Evolutionary conservation across 2,797 vertebrate species (phyloP).

Genomic region (Pseudomugil gertrudae): DNA sequence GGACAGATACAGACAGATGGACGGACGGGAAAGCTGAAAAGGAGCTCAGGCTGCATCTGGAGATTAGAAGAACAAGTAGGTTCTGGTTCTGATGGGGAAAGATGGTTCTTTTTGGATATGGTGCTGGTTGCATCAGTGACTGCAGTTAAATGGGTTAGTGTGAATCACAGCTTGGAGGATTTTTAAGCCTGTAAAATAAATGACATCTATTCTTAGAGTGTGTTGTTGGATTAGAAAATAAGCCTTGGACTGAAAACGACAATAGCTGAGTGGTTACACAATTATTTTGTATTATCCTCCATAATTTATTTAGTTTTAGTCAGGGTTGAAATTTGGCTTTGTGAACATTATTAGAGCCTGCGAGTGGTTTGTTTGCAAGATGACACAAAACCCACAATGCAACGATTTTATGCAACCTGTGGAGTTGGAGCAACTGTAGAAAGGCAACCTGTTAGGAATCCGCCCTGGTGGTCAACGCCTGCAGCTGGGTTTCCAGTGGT

Average conservation of each 20-base stretch:
- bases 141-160: conserved; percentile 3
- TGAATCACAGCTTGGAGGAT: conserved; percentile 1
- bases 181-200: conserved; percentile 13
- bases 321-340: conserved; percentile 10
- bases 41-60: conserved; percentile 18
- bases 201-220: conserved; percentile 16
- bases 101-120: no score
- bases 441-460: background rate
- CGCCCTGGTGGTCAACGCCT: background rate
- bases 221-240: conserved; percentile 11
- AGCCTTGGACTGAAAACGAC: background rate
- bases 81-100: background rate
- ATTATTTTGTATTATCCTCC: conserved; percentile 12
- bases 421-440: no score
- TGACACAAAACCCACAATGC: background rate
- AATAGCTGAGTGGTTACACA: conserved; percentile 9
- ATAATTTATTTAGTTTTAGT: conserved; percentile 7
- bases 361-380: background rate
- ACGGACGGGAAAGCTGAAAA: conserved; percentile 30
- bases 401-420: background rate
- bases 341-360: background rate
- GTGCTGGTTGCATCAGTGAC: conserved; percentile 1
- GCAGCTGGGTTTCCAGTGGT: no score
- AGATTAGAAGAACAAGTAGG: background rate
- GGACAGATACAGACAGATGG: conserved; percentile 49